phyloP scores from a whole-genome alignment of 2,888 invertebrate genomes.

The Aradus depressus region DNA sequence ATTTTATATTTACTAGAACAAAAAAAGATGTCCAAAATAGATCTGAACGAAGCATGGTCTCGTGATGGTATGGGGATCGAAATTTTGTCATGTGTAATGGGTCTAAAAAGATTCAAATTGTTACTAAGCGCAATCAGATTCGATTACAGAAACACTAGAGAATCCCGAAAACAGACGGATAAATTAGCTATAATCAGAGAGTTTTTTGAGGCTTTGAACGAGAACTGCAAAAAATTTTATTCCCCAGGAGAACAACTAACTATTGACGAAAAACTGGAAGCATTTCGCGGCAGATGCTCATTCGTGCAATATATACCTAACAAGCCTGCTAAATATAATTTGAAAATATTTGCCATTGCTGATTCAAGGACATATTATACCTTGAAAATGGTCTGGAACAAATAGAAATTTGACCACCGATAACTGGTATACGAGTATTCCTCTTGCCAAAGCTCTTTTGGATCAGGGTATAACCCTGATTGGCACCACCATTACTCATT shows the following conservation, averaged over 20 bases:
- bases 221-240: conserved; percentile 11
- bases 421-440: conserved; percentile 31
- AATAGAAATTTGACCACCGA: conserved; percentile 29
- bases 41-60: no score
- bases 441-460: conserved; percentile 27
- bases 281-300: conserved; percentile 12
- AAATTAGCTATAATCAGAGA: conserved; percentile 20
- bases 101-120: conserved; percentile 16
- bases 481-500: no score
- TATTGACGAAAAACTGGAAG: conserved; percentile 15
- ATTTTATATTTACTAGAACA: no score
- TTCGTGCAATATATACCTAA: conserved; percentile 17
- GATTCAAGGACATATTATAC: conserved; percentile 14
- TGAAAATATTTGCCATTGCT: conserved; percentile 14
- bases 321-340: conserved; percentile 19
- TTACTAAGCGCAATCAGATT: conserved; percentile 10
- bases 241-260: conserved; percentile 9
- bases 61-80: no score
- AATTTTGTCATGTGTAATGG: no score
- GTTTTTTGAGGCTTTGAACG: conserved; percentile 14
- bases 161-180: conserved; percentile 11
- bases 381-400: no score
- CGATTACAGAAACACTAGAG: conserved; percentile 11
- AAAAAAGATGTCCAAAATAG: no score
- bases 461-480: conserved; percentile 29